These are phyloP conservation scores for Pituophis catenifer DNA, from an alignment of 2,113 vertebrate species.

Conservation along the genomic window DNA sequence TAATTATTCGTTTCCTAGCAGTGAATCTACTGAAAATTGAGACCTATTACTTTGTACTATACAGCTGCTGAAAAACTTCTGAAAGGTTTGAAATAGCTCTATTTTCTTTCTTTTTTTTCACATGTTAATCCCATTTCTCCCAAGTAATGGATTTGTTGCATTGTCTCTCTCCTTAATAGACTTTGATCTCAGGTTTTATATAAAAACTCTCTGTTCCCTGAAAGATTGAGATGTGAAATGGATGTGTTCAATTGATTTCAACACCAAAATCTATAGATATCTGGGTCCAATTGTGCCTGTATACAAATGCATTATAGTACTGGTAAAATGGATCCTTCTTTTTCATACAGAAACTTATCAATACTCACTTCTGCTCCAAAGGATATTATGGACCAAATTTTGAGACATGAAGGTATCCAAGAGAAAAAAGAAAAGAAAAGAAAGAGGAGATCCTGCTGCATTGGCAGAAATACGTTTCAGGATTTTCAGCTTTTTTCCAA, in stretches of 20 bases:
- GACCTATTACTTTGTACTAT: conserved; percentile 37
- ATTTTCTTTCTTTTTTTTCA: conserved; percentile 35
- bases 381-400: not conserved
- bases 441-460: not conserved
- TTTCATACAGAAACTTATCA: not conserved
- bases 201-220: conserved; percentile 8
- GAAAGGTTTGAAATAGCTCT: conserved; percentile 34
- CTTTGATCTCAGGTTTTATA: conserved; percentile 26
- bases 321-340: not conserved
- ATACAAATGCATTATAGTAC: not conserved
- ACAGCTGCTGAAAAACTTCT: conserved; percentile 31
- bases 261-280: conserved; percentile 28
- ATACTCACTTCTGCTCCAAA: not conserved
- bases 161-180: conserved; percentile 14
- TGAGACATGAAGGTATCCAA: not conserved
- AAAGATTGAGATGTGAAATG: conserved; percentile 28
- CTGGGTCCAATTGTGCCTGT: not conserved
- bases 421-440: not conserved
- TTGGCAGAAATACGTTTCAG: not conserved
- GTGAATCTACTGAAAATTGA: conserved; percentile 53
- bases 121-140: conserved; percentile 45
- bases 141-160: not conserved
- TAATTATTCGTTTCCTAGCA: conserved; percentile 63
- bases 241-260: conserved; percentile 15
- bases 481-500: not conserved